A percentile compares a stretch with the other conserved stretches of the same genome.
phyloP scores from a whole-genome alignment of 92 coral and sea anemone species.

The Isaurus tuberculatus region DNA sequence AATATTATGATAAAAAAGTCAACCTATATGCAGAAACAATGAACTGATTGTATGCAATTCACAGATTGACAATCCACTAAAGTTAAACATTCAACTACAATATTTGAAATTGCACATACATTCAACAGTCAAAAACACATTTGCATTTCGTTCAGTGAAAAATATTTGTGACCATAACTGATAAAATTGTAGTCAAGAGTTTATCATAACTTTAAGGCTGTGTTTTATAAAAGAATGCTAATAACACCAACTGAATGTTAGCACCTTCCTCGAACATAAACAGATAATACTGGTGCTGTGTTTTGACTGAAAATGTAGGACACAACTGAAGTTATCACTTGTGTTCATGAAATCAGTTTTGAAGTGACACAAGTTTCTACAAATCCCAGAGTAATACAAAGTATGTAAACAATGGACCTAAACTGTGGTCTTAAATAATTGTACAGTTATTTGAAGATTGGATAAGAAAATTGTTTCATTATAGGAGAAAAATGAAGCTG shows the following conservation, averaged over 20 bases:
- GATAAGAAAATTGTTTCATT: not conserved
- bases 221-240: slow-evolving; percentile 1
- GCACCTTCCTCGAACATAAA: slow-evolving; percentile 1
- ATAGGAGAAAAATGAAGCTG: not conserved
- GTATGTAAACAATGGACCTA: not conserved
- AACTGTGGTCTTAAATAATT: not conserved
- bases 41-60: too few species aligned
- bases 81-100: not conserved
- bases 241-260: slow-evolving; percentile 4
- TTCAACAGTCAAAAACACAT: not conserved
- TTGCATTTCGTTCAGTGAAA: not conserved
- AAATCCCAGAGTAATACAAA: slow-evolving; percentile 9
- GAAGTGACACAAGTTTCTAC: not conserved
- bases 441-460: not conserved
- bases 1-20: not conserved
- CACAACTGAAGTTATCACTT: not conserved
- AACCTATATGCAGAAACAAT: not conserved
- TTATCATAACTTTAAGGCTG: not conserved
- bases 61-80: not conserved
- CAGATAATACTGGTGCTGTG: slow-evolving; percentile 7
- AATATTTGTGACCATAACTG: too few species aligned
- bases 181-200: too few species aligned
- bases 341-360: slow-evolving; percentile 4
- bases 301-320: not conserved
- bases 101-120: not conserved